phyloP scores from a whole-genome alignment of 2,888 invertebrate species.

The Steinernema carpocapsae region DNA sequence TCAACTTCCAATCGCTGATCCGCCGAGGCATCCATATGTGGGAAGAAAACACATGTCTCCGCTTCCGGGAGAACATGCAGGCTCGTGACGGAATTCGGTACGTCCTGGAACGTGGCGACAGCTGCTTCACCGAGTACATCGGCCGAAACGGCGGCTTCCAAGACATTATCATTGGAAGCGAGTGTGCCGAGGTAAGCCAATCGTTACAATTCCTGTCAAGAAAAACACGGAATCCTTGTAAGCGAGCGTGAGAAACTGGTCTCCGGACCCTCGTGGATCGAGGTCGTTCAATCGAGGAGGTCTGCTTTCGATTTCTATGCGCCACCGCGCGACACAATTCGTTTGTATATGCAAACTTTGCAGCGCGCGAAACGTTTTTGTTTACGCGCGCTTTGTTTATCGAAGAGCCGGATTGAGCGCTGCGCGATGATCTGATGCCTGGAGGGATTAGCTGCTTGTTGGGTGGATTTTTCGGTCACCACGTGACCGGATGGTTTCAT shows the following conservation, averaged over 20 bases:
- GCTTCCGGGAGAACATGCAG: conserved; percentile 66
- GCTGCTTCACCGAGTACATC: conserved; percentile 68
- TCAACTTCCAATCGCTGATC: conserved; percentile 67
- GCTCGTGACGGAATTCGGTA: conserved; percentile 61
- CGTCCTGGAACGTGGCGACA: conserved; percentile 66
- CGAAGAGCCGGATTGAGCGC: conserved; percentile 10
- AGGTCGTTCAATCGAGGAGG: not conserved
- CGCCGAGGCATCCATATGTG: conserved; percentile 67
- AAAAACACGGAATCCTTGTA: too few relatives aligned
- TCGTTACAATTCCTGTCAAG: too few relatives aligned
- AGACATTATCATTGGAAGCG: conserved; percentile 67
- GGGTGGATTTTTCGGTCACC: conserved; percentile 4
- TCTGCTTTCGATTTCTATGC: conserved; percentile 11
- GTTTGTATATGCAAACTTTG: conserved; percentile 22
- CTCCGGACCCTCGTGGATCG: not conserved
- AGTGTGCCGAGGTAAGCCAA: conserved; percentile 62
- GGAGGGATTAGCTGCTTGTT: conserved; percentile 12
- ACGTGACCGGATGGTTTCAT: not conserved
- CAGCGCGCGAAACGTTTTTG: conserved; percentile 14
- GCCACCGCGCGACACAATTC: not conserved
- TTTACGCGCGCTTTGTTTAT: conserved; percentile 22
- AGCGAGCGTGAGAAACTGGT: too few relatives aligned
- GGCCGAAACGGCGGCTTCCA: conserved; percentile 68
- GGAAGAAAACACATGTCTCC: conserved; percentile 66
- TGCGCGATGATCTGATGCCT: not conserved